These are phyloP conservation scores for Coregonus ussuriensis DNA, from an alignment of 2,797 vertebrate genomes.

Conservation along the genomic window DNA sequence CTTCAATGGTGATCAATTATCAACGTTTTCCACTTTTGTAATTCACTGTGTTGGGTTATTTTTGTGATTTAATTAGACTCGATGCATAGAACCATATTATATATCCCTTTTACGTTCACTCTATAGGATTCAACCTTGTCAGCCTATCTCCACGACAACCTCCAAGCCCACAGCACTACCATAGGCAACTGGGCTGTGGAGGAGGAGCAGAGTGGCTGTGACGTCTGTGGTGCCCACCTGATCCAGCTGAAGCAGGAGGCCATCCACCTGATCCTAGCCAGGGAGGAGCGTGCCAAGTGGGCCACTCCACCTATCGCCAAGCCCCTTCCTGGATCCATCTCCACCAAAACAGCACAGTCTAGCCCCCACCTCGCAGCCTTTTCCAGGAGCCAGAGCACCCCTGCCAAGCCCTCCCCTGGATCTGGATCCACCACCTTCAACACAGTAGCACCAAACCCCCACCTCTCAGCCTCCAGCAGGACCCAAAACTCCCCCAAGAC, in stretches of 20 bases:
- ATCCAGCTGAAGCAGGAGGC: constrained; percentile 94
- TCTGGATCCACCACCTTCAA: constrained; percentile 55
- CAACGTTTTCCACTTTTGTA: neutral
- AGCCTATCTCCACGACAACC: constrained; percentile 86
- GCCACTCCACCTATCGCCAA: constrained; percentile 69
- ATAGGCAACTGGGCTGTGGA: constrained; percentile 84
- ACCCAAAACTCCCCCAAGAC: constrained; percentile 81
- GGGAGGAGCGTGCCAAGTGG: constrained; percentile 87
- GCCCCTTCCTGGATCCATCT: constrained; percentile 72
- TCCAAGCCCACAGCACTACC: constrained; percentile 86
- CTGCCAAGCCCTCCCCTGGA: constrained; percentile 70
- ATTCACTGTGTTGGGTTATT: neutral
- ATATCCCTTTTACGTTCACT: constrained; percentile 19
- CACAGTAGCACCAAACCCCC: constrained; percentile 61
- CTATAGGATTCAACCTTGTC: constrained; percentile 84
- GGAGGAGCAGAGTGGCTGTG: constrained; percentile 84
- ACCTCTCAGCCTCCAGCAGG: constrained; percentile 69
- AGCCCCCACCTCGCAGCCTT: neutral
- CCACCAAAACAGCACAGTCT: constrained; percentile 40
- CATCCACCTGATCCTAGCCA: constrained; percentile 87
- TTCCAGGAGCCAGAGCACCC: constrained; percentile 35
- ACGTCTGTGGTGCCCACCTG: constrained; percentile 86
- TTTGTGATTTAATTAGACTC: neutral
- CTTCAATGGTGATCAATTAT: neutral
- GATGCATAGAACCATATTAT: neutral